Conservation (phyloP, 1,140 invertebrate genomes). For the Ips typographus region DNA sequence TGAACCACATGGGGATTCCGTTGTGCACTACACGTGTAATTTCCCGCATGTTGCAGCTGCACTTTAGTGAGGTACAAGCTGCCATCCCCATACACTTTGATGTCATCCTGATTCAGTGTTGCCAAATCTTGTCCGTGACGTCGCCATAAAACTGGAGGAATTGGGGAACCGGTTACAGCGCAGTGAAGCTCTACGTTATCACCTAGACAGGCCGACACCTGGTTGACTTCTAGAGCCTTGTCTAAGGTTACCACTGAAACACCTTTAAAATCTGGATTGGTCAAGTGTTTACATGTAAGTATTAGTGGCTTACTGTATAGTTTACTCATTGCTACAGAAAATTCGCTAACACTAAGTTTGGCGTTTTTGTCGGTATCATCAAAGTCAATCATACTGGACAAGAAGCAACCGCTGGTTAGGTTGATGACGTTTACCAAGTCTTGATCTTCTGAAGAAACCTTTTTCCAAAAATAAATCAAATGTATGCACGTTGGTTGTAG, state of each 20-base stretch:
- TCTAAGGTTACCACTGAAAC: constrained; percentile 73
- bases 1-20: constrained; percentile 74
- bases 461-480: constrained; percentile 40
- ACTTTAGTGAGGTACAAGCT: constrained; percentile 75
- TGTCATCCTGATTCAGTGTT: constrained; percentile 64
- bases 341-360: constrained; percentile 70
- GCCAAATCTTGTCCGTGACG: constrained; percentile 69
- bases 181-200: constrained; percentile 82
- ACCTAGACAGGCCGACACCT: constrained; percentile 67
- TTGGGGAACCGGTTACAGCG: constrained; percentile 70
- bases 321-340: constrained; percentile 77
- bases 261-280: constrained; percentile 53
- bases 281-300: constrained; percentile 32
- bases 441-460: constrained; percentile 63
- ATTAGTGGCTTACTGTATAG: constrained; percentile 63
- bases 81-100: constrained; percentile 71
- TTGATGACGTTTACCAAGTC: constrained; percentile 50
- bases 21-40: constrained; percentile 78
- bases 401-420: constrained; percentile 65
- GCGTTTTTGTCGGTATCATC: constrained; percentile 71
- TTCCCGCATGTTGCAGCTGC: constrained; percentile 75
- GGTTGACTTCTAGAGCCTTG: constrained; percentile 72
- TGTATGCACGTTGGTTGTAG: constrained; percentile 2
- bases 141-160: constrained; percentile 73
- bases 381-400: constrained; percentile 70